A percentile compares a stretch with the other conserved stretches of the same genome.
Evolutionary conservation across 2,797 vertebrate species (phyloP).

Genomic region (Amazonetta brasiliensis): DNA sequence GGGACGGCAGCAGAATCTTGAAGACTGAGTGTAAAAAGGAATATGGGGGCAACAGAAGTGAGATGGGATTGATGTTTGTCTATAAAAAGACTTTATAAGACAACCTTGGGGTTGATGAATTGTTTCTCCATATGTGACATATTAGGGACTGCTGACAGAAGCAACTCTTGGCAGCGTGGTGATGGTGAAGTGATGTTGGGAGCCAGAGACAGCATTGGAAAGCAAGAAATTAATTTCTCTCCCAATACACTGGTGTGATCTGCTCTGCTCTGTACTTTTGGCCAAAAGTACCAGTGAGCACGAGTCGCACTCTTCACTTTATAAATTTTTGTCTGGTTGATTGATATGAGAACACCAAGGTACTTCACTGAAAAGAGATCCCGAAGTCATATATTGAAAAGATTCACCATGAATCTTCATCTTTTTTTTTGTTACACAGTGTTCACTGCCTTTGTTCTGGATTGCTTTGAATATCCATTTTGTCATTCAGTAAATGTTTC

Average conservation of each 20-base stretch:
- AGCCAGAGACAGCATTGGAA: slow-evolving; percentile 37
- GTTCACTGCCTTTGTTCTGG: slow-evolving; percentile 8
- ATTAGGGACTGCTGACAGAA: not conserved
- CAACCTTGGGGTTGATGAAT: not conserved
- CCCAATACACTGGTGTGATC: not conserved
- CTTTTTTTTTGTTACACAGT: not conserved
- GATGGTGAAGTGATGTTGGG: not conserved
- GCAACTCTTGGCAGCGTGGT: not conserved
- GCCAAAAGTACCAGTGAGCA: not conserved
- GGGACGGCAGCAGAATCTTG: not conserved
- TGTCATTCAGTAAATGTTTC: slow-evolving; percentile 36
- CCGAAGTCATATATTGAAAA: slow-evolving; percentile 4
- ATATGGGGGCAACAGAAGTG: not conserved
- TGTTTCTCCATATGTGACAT: not conserved
- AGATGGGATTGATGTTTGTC: not conserved
- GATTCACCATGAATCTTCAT: not conserved
- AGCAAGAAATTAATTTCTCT: not conserved
- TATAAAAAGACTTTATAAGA: not conserved
- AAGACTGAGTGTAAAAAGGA: not conserved
- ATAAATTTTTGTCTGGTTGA: slow-evolving; percentile 21
- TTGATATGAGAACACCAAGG: slow-evolving; percentile 12
- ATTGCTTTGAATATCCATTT: slow-evolving; percentile 37
- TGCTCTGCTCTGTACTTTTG: slow-evolving; percentile 12
- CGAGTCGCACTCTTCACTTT: slow-evolving; percentile 19
- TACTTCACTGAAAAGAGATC: not conserved